phyloP scores from a whole-genome alignment of 2,888 invertebrate genomes.

The Steromphala cineraria region DNA sequence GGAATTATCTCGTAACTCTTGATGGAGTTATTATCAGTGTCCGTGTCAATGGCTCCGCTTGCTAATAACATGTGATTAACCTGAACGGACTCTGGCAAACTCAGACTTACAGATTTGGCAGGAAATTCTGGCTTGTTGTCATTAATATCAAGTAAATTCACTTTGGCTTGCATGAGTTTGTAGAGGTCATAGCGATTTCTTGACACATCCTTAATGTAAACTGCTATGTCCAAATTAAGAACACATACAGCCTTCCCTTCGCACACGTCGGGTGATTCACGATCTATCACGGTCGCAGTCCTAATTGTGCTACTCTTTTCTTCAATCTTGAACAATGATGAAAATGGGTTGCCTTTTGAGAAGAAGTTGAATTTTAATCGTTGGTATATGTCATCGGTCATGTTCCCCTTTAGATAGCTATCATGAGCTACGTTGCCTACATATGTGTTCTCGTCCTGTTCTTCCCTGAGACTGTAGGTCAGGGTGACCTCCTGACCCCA shows the following conservation, averaged over 20 bases:
- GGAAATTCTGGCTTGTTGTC: constrained; percentile 62
- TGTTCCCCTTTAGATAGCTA: constrained; percentile 56
- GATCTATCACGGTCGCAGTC: constrained; percentile 52
- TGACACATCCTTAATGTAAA: constrained; percentile 29
- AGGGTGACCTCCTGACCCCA: constrained; percentile 26
- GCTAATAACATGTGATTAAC: constrained; percentile 48
- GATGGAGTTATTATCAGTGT: constrained; percentile 54
- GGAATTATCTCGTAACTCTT: constrained; percentile 51
- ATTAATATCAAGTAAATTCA: constrained; percentile 57
- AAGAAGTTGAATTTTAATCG: constrained; percentile 62
- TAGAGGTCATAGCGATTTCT: constrained; percentile 38
- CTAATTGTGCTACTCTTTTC: constrained; percentile 53
- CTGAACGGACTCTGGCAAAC: constrained; percentile 54
- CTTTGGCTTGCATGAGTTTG: constrained; percentile 43
- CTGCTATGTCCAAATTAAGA: constrained; percentile 50
- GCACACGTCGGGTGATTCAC: constrained; percentile 50
- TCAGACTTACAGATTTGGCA: constrained; percentile 39
- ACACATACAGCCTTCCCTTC: constrained; percentile 38
- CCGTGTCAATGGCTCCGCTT: constrained; percentile 57
- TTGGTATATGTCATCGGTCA: constrained; percentile 51
- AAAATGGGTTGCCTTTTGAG: constrained; percentile 50
- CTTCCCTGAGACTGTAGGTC: constrained; percentile 36
- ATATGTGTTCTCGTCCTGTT: constrained; percentile 30
- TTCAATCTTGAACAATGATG: constrained; percentile 55
- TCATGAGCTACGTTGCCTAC: constrained; percentile 62